Percentiles rank a stretch among this genome's conserved stretches.
phyloP scores from a whole-genome alignment of 92 coral and sea anemone species.

The Pocillopora meandrina region DNA sequence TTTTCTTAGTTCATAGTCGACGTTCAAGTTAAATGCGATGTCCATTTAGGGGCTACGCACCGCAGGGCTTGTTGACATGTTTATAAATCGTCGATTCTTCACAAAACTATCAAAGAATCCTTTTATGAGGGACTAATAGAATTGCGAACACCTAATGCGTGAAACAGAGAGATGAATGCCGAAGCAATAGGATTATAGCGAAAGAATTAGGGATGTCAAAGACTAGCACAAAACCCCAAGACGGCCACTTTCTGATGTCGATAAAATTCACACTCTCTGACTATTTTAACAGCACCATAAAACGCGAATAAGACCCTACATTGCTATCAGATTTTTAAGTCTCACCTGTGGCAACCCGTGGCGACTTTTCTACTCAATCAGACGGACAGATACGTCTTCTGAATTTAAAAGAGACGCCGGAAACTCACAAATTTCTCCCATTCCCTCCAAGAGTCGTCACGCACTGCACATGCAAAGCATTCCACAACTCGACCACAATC shows the following conservation, averaged over 20 bases:
- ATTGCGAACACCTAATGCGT: constrained; percentile 11
- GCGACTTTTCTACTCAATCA: constrained; percentile 24
- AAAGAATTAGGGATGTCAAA: constrained; percentile 14
- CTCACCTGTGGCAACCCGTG: constrained; percentile 43
- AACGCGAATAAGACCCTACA: constrained; percentile 7
- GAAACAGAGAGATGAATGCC: constrained; percentile 20
- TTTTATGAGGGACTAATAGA: neutral
- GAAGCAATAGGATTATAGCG: constrained; percentile 13
- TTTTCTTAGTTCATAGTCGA: constrained; percentile 6
- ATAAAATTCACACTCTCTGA: constrained; percentile 4
- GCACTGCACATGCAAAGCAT: constrained; percentile 5
- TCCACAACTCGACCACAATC: constrained; percentile 10
- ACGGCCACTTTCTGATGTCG: constrained; percentile 5
- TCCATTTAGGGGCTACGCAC: neutral
- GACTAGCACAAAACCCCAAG: neutral
- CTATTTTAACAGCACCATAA: constrained; percentile 10
- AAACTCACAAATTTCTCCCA: constrained; percentile 22
- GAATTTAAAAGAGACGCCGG: constrained; percentile 17
- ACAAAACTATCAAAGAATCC: neutral
- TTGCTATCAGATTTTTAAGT: constrained; percentile 11
- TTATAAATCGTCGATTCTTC: neutral
- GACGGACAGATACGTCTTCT: constrained; percentile 10
- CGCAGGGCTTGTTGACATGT: neutral
- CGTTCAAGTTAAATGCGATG: neutral
- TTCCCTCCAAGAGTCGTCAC: constrained; percentile 27